Evolutionary conservation across 1,140 invertebrate genomes (phyloP), one percentile per base, ranked within the genome.

Genomic region (Kradibia gibbosae): DNA sequence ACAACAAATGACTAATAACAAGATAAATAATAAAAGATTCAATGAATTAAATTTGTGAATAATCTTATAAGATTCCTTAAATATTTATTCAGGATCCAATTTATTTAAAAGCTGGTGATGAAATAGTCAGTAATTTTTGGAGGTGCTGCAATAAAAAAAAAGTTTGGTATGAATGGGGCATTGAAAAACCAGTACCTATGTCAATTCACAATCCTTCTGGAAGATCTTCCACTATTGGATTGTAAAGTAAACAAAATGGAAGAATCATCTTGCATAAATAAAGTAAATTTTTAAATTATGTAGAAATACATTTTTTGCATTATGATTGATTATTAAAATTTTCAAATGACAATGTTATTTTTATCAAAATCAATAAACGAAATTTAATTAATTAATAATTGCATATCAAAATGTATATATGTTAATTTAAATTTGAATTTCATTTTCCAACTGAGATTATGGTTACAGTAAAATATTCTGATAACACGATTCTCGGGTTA

Each of bases 81-180:
- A 20, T 75, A 71, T 80, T 86, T 83, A 92, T 93, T 72, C 90
- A 95, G 96, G 94, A 94, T 76, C 96, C 97, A n/a, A 86, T 98
- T 53, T 92, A 94, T 77, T 86, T 98, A 0, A 92, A 93, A 82
- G 93, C 93, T 73, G 95, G 94, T 45, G 93, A 96, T 67, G 89
- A 91, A 74, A 92, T 99, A 13, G 93, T 94, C 67, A 93, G 98
- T 2, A 94, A 97, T 84, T 98, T 99, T 88, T 99, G 98, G 97
- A 92, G 98, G 25, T 93, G 94, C 76, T 94, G 94, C 67, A 94
- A 92, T 82, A 89, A 93, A 15, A 93, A 95, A 74, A 95, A 96
- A 87, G 97, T 99, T 0, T 99, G 98, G 98, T 99, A 99, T 88
- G 98, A 99, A 90, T 99, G 98, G 98, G 94, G 94, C 83, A 91